Base-by-base conservation (phyloP, 2,797 vertebrate genomes). In the Caiman crocodilus region DNA sequence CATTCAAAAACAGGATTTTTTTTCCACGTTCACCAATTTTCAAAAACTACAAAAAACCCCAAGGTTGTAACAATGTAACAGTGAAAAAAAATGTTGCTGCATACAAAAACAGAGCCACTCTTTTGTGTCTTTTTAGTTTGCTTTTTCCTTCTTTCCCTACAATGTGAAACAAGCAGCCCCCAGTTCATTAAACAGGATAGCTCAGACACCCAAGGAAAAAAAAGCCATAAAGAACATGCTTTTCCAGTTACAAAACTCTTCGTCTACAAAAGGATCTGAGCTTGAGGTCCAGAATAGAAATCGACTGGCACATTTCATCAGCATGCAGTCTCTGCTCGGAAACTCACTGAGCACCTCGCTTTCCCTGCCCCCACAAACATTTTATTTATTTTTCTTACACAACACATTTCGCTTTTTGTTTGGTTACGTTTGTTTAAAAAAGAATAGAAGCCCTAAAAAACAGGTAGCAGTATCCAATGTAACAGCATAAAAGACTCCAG, bases 401-500 rank as follows among this genome's bases (percentile, higher is more conserved):
- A 35, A 60, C 23, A 9, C 59, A 20, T 91, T 92, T 92, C 59
- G 4, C 30, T 91, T 82, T 81, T 30, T 65, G 23, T 67, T 82
- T 28, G 6, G 5, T 69, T 58, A 35, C 35, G 60, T 73, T 58
- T 65, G 71, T 55, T 75, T 75, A 67, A n/a, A 28, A 79, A 85
- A 76, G 21, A 35, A 50, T 79, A 59, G 20, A 42, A 42, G 42
- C 82, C 75, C 76, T 88, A 61, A 86, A 85, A 88, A 69, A 80
- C 93, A 90, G 87, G 92, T 77, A 89, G 20, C 2, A 0, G 95
- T 97, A 94, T 95, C 96, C 96, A 97, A 89, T 95, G 95, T 59
- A 96, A 97, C 96, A 95, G 90, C 93, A 94, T 76, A 42, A 81
- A 84, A 90, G 92, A 96, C 57, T 92, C 82, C 88, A 87, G 58